Evolutionary conservation across 1,140 invertebrate species (phyloP), one percentile per base, ranked within the genome.

Genomic region (Physella acuta): DNA sequence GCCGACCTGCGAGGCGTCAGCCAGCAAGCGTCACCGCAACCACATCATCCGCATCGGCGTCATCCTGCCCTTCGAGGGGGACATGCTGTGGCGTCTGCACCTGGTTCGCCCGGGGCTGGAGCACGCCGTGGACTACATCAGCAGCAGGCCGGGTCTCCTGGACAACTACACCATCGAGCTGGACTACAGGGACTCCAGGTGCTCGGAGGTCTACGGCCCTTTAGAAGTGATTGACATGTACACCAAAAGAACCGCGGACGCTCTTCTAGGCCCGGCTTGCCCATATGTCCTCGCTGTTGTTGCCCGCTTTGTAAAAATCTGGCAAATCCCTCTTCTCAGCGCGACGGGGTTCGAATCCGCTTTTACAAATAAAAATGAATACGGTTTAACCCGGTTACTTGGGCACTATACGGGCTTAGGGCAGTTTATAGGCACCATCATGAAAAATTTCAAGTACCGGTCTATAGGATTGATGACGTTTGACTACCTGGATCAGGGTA

Each of bases 281-380:
- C 93, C 94, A 75, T 97, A 95, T 83, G 93, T 93, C 1, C 88
- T 96, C 62, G 94, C 94, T 0, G 94, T 94, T 0, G 92, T 97
- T 1, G 91, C 93, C 0, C 87, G 94, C 30, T 95, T 95, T 80
- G 90, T 92, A 0, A 89, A 90, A 11, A 88, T 89, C 16, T 97
- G 94, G 94, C 73, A 90, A 1, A 92, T 95, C 30, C 95, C 95
- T 0, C 89, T 97, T 0, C 79, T 97, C 3, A 95, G 93, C 1
- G 90, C 93, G 0, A 92, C 92, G 0, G 94, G 90, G 0, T 91
- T 92, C 76, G 93, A 92, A 0, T 90, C 91, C 63, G 90, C 92
- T 37, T 94, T 95, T 81, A 88, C 62, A 16, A 75, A 77, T 33
- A 76, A 78, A n/a, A 66, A 58, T 0, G 74, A 76, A 62, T 82